Conservation (phyloP, 2,888 invertebrate species). For the Ellobium chinense region DNA sequence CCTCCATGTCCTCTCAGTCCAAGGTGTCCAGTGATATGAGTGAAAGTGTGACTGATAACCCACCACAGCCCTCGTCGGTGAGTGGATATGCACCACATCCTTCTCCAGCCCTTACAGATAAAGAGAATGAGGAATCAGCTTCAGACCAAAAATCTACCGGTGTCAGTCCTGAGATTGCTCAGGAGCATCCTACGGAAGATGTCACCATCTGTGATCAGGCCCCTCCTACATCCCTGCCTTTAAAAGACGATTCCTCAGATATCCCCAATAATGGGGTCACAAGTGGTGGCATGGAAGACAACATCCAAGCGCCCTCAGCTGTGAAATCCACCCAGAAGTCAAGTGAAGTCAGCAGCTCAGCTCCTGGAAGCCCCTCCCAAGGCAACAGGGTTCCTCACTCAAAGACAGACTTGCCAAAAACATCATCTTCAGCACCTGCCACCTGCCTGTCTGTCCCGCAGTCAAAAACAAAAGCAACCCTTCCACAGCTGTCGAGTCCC, state of each 20-base stretch:
- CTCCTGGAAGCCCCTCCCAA: background rate
- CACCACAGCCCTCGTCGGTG: background rate
- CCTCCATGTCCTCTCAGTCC: background rate
- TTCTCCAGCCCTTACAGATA: background rate
- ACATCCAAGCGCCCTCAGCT: background rate
- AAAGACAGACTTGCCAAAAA: background rate
- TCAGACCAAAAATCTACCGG: background rate
- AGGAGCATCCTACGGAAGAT: background rate
- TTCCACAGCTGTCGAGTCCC: background rate
- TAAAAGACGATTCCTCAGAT: background rate
- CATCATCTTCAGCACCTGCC: background rate
- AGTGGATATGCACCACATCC: background rate
- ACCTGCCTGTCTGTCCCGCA: background rate
- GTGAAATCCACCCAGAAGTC: background rate
- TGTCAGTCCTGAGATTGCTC: background rate
- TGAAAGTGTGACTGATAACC: background rate
- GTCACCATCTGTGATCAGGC: too few relatives aligned
- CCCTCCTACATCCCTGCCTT: background rate
- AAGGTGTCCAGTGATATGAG: constrained; percentile 13
- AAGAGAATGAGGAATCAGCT: background rate
- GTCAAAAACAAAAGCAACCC: background rate
- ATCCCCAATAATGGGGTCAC: background rate
- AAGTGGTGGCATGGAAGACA: background rate
- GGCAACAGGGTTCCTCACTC: background rate
- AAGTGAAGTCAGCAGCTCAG: background rate